Percentiles rank a stretch among this genome's conserved stretches.
phyloP scores from a whole-genome alignment of 2,888 invertebrate genomes.

The Brachynemurus nebulosus region DNA sequence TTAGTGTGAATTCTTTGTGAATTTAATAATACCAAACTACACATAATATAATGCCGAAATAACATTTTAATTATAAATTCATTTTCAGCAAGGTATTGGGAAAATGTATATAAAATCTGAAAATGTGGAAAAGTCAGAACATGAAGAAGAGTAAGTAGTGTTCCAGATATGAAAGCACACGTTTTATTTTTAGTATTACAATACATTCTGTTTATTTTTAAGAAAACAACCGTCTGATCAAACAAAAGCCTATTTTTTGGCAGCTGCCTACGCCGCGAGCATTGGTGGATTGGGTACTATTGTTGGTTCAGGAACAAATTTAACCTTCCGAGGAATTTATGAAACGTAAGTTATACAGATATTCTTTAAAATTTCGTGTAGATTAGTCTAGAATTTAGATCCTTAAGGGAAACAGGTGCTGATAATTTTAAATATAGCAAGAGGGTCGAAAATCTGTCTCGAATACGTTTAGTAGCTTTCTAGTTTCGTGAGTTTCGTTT shows the following conservation, averaged over 20 bases:
- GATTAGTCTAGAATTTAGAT: no score
- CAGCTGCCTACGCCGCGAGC: conserved; percentile 67
- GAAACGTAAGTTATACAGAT: conserved; percentile 39
- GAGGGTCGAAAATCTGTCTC: no score
- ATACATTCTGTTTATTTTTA: no score
- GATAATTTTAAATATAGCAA: no score
- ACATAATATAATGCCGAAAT: conserved; percentile 14
- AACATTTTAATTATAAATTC: background rate
- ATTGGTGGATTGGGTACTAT: conserved; percentile 42
- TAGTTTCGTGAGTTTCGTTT: no score
- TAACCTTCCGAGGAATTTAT: conserved; percentile 68
- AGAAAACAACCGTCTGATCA: conserved; percentile 55
- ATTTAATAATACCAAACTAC: no score
- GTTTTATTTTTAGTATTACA: no score
- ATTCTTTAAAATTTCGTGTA: background rate
- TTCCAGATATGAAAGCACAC: no score
- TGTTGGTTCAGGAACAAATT: conserved; percentile 65
- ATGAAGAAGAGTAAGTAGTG: conserved; percentile 17
- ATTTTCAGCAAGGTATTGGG: conserved; percentile 30
- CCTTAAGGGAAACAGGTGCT: no score
- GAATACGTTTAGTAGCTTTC: no score
- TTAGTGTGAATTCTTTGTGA: no score
- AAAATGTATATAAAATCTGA: conserved; percentile 26
- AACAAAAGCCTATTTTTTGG: conserved; percentile 64
- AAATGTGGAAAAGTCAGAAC: conserved; percentile 13